These are phyloP conservation scores for Caenorhabditis drosophilae DNA, from an alignment of 2,888 invertebrate genomes.

Conservation along the genomic window DNA sequence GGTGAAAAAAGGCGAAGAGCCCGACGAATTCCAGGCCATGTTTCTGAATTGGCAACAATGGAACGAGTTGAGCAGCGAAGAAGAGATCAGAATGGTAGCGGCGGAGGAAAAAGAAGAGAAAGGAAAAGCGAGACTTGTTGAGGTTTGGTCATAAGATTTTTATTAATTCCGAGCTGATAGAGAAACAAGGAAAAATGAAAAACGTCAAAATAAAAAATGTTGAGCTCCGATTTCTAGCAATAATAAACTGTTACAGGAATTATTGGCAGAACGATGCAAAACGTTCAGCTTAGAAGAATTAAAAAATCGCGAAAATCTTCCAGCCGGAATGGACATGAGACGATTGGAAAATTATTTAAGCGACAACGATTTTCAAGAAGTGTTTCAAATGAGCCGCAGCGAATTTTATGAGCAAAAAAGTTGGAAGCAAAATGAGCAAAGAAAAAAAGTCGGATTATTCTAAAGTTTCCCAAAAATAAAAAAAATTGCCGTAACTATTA, in stretches of 20 bases:
- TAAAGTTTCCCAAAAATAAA: slow-evolving; percentile 4
- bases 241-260: slow-evolving; percentile 18
- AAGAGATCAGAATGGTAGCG: no score
- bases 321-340: slow-evolving; percentile 54
- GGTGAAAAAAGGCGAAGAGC: slow-evolving; percentile 52
- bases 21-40: slow-evolving; percentile 55
- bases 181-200: neutral
- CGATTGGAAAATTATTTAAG: slow-evolving; percentile 52
- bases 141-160: neutral
- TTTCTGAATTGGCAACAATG: slow-evolving; percentile 54
- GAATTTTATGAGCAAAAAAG: slow-evolving; percentile 50
- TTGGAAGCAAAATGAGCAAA: slow-evolving; percentile 59
- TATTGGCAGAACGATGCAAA: slow-evolving; percentile 49
- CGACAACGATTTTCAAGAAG: slow-evolving; percentile 50
- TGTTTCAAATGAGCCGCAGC: slow-evolving; percentile 42
- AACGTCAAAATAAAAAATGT: no score
- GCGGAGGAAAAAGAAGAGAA: slow-evolving; percentile 7
- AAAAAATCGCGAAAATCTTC: slow-evolving; percentile 44
- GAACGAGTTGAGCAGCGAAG: no score
- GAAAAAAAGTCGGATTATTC: slow-evolving; percentile 32
- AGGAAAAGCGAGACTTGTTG: neutral
- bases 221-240: neutral
- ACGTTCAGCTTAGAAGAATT: slow-evolving; percentile 44
- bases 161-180: neutral
- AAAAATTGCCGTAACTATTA: no score